phyloP scores from a whole-genome alignment of 2,888 invertebrate genomes.

The Diarsia dahlii region DNA sequence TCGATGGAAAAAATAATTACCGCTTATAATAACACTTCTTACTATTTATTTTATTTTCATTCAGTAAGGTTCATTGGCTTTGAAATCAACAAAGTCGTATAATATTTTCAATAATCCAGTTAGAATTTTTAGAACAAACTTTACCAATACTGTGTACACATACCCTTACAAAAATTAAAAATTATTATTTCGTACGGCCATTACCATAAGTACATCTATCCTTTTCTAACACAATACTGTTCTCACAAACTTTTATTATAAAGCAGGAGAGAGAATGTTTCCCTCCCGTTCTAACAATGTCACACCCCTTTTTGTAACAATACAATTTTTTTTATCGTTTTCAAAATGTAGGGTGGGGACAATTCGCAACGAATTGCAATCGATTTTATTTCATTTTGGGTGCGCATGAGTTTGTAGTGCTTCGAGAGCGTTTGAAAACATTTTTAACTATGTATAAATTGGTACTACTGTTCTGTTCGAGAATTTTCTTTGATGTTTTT shows the following conservation, averaged over 20 bases:
- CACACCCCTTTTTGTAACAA: conserved; percentile 76
- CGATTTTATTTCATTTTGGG: conserved; percentile 44
- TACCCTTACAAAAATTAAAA: conserved; percentile 52
- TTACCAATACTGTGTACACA: conserved; percentile 16
- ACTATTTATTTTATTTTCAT: not conserved
- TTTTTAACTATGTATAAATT: not conserved
- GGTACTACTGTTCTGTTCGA: not conserved
- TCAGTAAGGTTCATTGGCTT: not conserved
- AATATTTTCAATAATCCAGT: not conserved
- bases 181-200: conserved; percentile 42
- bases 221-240: conserved; percentile 59
- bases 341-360: conserved; percentile 65
- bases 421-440: conserved; percentile 38
- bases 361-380: conserved; percentile 58
- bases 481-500: not conserved
- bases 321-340: conserved; percentile 63
- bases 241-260: conserved; percentile 58
- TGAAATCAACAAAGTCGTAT: not conserved
- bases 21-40: too few relatives aligned
- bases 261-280: conserved; percentile 17
- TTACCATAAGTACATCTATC: conserved; percentile 61
- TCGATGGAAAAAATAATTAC: too few relatives aligned
- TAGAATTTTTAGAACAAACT: not conserved
- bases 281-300: conserved; percentile 67
- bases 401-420: conserved; percentile 62